phyloP scores from a whole-genome alignment of 2,113 vertebrate genomes.

The Gorilla gorilla region DNA sequence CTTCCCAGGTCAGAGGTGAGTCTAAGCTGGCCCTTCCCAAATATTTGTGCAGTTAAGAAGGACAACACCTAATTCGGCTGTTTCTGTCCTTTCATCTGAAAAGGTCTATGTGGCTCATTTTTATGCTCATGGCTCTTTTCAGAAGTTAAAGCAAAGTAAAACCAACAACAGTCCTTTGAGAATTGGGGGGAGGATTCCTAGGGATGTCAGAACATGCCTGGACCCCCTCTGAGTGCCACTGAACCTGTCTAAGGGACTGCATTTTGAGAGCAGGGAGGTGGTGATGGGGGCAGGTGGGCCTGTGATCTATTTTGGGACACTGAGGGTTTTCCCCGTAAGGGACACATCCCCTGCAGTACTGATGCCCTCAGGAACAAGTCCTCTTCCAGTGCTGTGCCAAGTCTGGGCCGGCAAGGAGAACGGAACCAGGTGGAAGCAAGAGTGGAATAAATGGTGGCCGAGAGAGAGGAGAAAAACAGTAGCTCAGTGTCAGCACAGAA shows the following conservation, averaged over 20 bases:
- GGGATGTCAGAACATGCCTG: neutral
- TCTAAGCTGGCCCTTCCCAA: neutral
- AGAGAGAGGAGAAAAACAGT: neutral
- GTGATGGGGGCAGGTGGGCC: accelerated
- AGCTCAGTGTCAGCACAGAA: too few species aligned
- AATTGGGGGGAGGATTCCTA: neutral
- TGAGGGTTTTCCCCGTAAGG: neutral
- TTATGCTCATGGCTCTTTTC: neutral
- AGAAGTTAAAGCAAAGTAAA: neutral
- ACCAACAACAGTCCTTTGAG: neutral
- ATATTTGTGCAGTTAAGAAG: neutral
- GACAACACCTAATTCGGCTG: neutral
- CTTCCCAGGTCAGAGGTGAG: neutral
- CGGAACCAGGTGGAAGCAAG: neutral
- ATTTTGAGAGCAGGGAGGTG: neutral
- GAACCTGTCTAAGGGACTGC: neutral
- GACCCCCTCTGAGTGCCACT: neutral
- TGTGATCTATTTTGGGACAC: neutral
- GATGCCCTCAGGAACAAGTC: too few species aligned
- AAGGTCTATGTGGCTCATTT: neutral
- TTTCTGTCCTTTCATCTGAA: neutral
- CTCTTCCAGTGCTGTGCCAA: neutral
- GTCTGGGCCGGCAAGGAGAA: neutral
- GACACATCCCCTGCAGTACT: neutral
- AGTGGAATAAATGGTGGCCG: neutral